Conservation (phyloP, 2,113 vertebrate genomes). For the Damaliscus lunatus region DNA sequence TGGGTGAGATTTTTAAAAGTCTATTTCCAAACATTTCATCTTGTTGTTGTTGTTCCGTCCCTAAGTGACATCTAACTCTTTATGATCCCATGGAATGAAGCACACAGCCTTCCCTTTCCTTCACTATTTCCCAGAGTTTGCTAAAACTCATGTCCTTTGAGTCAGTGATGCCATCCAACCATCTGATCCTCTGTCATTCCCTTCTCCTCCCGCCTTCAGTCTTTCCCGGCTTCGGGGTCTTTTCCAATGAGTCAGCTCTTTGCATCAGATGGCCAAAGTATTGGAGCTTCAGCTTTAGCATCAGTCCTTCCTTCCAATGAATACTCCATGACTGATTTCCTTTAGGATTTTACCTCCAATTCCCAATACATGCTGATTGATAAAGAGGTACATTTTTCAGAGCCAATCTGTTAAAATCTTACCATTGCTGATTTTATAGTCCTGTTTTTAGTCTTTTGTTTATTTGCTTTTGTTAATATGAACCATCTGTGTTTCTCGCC, state of each 20-base stretch:
- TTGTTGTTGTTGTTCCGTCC: background rate
- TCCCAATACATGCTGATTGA: background rate
- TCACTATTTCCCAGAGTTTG: background rate
- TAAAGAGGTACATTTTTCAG: background rate
- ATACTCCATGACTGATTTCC: background rate
- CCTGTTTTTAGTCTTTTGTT: conserved; percentile 48
- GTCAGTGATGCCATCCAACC: background rate
- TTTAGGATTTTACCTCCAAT: background rate
- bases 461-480: conserved; percentile 59
- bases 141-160: background rate
- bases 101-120: background rate
- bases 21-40: background rate
- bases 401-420: background rate
- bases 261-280: background rate
- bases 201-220: background rate
- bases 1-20: background rate
- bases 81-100: background rate
- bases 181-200: background rate
- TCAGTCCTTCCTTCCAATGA: background rate
- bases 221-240: background rate
- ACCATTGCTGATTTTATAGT: background rate
- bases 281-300: background rate
- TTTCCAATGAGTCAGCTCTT: background rate
- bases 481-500: conserved; percentile 59
- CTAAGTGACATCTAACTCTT: background rate